Conservation (phyloP, 2,113 vertebrate genomes). For the Podarcis raffonei region DNA sequence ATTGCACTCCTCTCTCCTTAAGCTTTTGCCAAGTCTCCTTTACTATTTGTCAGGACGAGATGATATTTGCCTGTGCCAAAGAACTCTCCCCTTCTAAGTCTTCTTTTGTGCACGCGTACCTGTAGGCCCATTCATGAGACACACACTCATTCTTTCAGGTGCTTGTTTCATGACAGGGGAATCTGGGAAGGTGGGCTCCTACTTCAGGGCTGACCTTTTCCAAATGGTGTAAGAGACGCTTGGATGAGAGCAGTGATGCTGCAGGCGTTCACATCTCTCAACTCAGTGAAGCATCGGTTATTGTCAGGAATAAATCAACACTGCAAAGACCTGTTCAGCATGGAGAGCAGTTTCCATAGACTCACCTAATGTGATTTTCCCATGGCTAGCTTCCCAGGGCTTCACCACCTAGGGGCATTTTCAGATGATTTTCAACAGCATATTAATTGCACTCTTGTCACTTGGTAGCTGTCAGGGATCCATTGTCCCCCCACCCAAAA, state of each 20-base stretch:
- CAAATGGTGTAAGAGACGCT: background rate
- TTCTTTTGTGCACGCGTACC: background rate
- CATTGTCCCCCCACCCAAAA: background rate
- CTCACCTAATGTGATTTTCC: conserved; percentile 3
- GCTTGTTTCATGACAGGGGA: background rate
- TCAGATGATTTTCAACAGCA: background rate
- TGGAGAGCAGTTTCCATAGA: background rate
- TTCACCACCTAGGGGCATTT: background rate
- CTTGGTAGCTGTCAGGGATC: background rate
- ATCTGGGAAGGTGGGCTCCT: background rate
- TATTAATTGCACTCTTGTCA: background rate
- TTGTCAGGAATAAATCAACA: conserved; percentile 24
- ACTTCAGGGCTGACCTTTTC: conserved; percentile 26
- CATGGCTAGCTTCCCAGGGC: background rate
- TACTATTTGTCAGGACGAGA: background rate
- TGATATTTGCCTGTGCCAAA: conserved; percentile 7
- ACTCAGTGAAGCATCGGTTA: background rate
- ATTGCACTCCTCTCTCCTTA: background rate
- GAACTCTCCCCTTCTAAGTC: background rate
- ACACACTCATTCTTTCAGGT: background rate
- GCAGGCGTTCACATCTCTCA: conserved; percentile 6
- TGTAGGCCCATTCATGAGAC: background rate
- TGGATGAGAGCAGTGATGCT: background rate
- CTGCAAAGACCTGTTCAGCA: conserved; percentile 5
- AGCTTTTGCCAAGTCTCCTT: background rate